phyloP scores from a whole-genome alignment of 2,113 vertebrate genomes.

The Mobula hypostoma region DNA sequence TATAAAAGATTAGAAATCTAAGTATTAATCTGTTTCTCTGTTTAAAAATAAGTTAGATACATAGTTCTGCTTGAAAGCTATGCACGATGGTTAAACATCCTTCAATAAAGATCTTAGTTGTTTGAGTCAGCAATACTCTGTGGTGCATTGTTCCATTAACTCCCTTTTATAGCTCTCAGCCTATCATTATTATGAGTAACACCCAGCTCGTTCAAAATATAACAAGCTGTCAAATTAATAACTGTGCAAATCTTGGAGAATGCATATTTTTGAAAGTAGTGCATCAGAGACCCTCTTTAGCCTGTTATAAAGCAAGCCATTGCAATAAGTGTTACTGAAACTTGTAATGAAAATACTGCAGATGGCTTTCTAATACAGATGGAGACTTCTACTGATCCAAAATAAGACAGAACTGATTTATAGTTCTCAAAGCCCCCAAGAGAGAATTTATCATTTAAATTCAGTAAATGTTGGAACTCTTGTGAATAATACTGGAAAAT shows the following conservation, averaged over 20 bases:
- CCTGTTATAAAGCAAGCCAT: not conserved
- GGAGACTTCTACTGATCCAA: not conserved
- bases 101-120: constrained; percentile 7
- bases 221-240: not conserved
- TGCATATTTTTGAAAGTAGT: not conserved
- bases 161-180: not conserved
- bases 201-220: not conserved
- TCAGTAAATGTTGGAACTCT: not conserved
- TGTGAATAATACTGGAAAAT: not conserved
- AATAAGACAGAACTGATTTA: not conserved
- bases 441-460: not conserved
- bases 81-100: not conserved
- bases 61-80: not conserved
- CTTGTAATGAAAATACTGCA: not conserved
- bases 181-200: not conserved
- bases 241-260: not conserved
- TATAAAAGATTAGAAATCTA: not conserved
- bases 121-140: not conserved
- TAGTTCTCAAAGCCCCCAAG: not conserved
- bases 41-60: not conserved
- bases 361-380: not conserved
- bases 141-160: not conserved
- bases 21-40: not conserved
- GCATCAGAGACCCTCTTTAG: not conserved
- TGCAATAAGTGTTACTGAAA: not conserved